These are phyloP conservation scores for Scaptomyza caliginosa DNA, from an alignment of 2,888 invertebrate species.

Conservation along the genomic window DNA sequence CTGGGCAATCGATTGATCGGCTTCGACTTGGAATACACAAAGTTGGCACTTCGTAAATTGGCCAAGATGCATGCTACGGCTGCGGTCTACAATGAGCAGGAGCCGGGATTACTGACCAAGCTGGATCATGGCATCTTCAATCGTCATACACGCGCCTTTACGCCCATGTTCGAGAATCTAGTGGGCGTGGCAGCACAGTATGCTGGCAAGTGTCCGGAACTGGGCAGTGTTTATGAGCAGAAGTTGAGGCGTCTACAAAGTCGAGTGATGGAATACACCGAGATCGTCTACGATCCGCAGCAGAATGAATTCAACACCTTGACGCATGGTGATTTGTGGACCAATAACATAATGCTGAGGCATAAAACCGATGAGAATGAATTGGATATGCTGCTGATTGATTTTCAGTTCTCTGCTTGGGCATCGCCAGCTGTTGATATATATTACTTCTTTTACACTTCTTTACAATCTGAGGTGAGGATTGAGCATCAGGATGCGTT, in stretches of 20 bases:
- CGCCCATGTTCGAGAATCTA: constrained; percentile 67
- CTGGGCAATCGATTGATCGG: constrained; percentile 77
- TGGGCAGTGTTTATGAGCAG: constrained; percentile 70
- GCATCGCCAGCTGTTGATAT: constrained; percentile 81
- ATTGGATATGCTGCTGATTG: constrained; percentile 76
- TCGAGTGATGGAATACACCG: constrained; percentile 76
- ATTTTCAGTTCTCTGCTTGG: constrained; percentile 82
- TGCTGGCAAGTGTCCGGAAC: constrained; percentile 67
- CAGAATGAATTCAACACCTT: constrained; percentile 67
- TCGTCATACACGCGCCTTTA: constrained; percentile 69
- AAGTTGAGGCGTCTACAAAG: constrained; percentile 73
- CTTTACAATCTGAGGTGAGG: constrained; percentile 70
- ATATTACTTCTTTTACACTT: constrained; percentile 80
- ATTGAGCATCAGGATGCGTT: constrained; percentile 72
- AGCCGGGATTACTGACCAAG: constrained; percentile 58
- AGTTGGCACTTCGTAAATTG: constrained; percentile 81
- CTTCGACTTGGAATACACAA: constrained; percentile 83
- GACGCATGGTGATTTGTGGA: constrained; percentile 82
- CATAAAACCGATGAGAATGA: constrained; percentile 21
- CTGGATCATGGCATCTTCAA: constrained; percentile 81
- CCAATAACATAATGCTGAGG: constrained; percentile 80
- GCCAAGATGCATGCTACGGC: constrained; percentile 85
- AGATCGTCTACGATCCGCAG: constrained; percentile 64
- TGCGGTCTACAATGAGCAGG: constrained; percentile 83
- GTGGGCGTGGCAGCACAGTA: constrained; percentile 69